Evolutionary conservation across 2,797 vertebrate genomes (phyloP).

Genomic region (Notolabrus celidotus): DNA sequence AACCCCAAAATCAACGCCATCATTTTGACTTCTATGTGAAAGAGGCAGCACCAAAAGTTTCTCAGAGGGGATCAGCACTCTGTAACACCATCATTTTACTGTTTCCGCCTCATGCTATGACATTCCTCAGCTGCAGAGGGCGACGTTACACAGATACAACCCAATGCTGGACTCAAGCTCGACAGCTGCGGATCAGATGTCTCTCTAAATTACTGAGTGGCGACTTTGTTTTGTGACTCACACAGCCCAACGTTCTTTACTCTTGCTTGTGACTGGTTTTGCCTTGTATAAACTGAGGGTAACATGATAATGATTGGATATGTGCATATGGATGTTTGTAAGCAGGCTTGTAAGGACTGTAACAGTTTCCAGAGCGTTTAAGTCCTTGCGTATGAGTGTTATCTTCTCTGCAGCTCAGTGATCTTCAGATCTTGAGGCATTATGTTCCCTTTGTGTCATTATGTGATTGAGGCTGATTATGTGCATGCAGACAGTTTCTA

Average conservation of each 20-base stretch:
- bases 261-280: constrained; percentile 52
- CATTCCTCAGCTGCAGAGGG: constrained; percentile 68
- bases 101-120: neutral
- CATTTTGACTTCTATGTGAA: no score
- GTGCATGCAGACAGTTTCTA: constrained; percentile 65
- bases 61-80: neutral
- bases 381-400: constrained; percentile 36
- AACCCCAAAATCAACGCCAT: no score
- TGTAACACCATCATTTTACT: accelerated
- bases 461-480: constrained; percentile 71
- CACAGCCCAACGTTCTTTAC: constrained; percentile 38
- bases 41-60: neutral
- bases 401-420: constrained; percentile 49
- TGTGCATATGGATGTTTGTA: constrained; percentile 23
- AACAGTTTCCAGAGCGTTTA: constrained; percentile 31
- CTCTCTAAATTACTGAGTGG: constrained; percentile 57
- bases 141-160: constrained; percentile 55
- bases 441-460: constrained; percentile 55
- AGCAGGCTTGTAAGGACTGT: neutral
- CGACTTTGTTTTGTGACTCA: constrained; percentile 68
- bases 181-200: constrained; percentile 78
- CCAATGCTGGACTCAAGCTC: neutral
- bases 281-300: constrained; percentile 11
- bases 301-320: constrained; percentile 32
- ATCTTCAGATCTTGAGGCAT: constrained; percentile 54